Evolutionary conservation across 2,888 invertebrate species (phyloP).

Genomic region (Drosophila picticornis): DNA sequence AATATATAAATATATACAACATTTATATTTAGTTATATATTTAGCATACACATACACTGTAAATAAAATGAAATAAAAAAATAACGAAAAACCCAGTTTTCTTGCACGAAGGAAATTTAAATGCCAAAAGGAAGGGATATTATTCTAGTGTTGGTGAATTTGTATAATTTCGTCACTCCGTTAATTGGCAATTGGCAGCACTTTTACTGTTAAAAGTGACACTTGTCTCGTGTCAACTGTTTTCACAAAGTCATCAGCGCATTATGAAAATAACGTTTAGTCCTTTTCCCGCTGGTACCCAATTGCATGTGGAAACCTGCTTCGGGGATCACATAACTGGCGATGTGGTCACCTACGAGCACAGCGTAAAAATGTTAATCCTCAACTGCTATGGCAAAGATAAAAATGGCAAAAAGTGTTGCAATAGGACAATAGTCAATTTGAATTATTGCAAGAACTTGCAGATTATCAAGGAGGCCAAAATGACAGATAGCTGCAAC

Average conservation of each 20-base stretch:
- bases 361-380: constrained; percentile 49
- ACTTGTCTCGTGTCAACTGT: constrained; percentile 11
- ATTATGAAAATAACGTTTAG: constrained; percentile 13
- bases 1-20: constrained; percentile 70
- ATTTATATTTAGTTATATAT: constrained; percentile 83
- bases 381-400: constrained; percentile 25
- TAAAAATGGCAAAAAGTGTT: constrained; percentile 13
- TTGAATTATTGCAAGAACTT: constrained; percentile 49
- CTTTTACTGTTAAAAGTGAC: constrained; percentile 6
- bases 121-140: background rate
- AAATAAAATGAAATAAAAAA: constrained; percentile 82
- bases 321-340: constrained; percentile 35
- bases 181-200: constrained; percentile 20
- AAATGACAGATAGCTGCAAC: background rate
- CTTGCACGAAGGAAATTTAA: background rate
- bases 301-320: constrained; percentile 43
- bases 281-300: constrained; percentile 41
- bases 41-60: constrained; percentile 79
- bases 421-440: constrained; percentile 46
- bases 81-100: constrained; percentile 4
- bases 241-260: background rate
- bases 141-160: constrained; percentile 2
- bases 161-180: background rate
- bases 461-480: constrained; percentile 42
- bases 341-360: constrained; percentile 53